Percentiles rank a stretch among this genome's conserved stretches.
phyloP scores from a whole-genome alignment of 2,113 vertebrate species.

The Donacobius atricapilla region DNA sequence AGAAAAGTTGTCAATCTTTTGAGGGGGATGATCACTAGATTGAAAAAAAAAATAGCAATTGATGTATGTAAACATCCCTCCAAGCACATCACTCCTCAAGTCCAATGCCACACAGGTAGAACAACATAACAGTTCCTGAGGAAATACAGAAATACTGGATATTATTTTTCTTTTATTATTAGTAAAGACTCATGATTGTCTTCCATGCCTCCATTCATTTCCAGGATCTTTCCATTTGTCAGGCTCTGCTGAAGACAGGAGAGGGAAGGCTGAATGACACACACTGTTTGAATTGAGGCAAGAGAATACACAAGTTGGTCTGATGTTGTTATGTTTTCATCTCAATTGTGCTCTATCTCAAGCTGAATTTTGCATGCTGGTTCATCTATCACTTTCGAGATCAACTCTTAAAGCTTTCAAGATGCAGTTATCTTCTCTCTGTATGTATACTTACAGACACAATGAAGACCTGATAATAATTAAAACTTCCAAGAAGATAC shows the following conservation, averaged over 20 bases:
- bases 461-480: neutral
- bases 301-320: neutral
- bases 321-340: neutral
- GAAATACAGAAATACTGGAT: neutral
- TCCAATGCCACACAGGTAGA: neutral
- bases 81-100: neutral
- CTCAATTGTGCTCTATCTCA: neutral
- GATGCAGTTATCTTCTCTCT: neutral
- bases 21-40: neutral
- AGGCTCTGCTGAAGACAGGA: neutral
- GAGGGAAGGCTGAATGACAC: neutral
- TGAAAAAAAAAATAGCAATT: neutral
- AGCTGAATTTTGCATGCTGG: neutral
- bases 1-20: neutral
- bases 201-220: neutral
- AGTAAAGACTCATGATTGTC: neutral
- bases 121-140: neutral
- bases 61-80: neutral
- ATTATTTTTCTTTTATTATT: neutral
- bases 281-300: neutral
- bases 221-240: neutral
- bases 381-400: neutral
- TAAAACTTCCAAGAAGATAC: neutral
- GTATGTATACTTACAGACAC: neutral
- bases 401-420: neutral